These are phyloP conservation scores for Trichopoda pennipes DNA, from an alignment of 2,888 invertebrate species.

Conservation along the genomic window DNA sequence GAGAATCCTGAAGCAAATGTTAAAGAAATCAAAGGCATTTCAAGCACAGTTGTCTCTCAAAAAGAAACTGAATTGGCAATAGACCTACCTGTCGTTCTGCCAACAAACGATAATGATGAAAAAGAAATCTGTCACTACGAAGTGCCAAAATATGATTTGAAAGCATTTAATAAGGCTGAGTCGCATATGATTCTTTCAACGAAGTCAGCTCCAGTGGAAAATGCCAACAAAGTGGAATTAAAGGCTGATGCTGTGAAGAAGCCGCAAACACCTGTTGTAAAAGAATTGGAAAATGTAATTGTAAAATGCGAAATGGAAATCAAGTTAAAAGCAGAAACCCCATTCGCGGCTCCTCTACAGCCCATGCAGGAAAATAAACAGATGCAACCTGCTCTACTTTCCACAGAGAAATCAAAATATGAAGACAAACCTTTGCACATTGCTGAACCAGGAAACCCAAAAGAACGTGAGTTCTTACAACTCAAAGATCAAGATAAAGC, in stretches of 20 bases:
- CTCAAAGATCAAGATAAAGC: too few relatives aligned
- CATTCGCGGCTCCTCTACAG: slow-evolving; percentile 5
- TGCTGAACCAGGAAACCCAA: too few relatives aligned
- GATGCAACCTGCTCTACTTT: neutral
- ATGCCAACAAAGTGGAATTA: neutral
- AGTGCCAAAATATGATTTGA: slow-evolving; percentile 49
- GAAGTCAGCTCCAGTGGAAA: neutral
- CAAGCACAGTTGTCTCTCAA: neutral
- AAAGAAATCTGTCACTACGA: slow-evolving; percentile 45
- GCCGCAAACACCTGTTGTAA: neutral
- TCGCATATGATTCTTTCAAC: slow-evolving; percentile 15
- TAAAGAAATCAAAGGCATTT: neutral
- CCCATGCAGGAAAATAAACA: neutral
- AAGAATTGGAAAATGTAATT: too few relatives aligned
- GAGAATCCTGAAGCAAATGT: neutral
- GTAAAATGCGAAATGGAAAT: neutral
- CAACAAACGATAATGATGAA: neutral
- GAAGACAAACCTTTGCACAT: neutral
- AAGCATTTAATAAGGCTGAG: slow-evolving; percentile 30
- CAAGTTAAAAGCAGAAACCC: neutral
- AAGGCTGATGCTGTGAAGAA: neutral
- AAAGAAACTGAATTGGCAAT: neutral
- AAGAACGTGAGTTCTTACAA: too few relatives aligned
- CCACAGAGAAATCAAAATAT: neutral
- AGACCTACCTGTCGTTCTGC: neutral